phyloP scores from a whole-genome alignment of 2,888 invertebrate species.

The Aphodius sticticus region DNA sequence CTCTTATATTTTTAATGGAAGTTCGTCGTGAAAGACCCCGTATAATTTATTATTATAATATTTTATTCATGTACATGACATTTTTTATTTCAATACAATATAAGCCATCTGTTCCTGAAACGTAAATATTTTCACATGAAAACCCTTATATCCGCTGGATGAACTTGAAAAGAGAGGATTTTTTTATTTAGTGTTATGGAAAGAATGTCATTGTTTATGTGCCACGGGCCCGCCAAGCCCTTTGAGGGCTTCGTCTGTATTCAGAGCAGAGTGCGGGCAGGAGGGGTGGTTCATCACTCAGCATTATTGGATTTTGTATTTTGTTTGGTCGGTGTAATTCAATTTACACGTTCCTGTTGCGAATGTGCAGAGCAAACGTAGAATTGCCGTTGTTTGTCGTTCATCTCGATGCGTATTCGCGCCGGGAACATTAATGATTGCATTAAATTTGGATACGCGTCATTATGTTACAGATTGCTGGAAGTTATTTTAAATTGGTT shows the following conservation, averaged over 20 bases:
- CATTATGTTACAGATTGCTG: no score
- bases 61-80: no score
- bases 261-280: neutral
- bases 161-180: neutral
- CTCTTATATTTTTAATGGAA: no score
- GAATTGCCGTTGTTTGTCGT: neutral
- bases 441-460: no score
- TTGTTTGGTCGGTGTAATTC: neutral
- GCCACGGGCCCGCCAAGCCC: neutral
- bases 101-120: no score
- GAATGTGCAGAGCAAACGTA: neutral
- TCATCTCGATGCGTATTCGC: neutral
- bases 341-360: neutral
- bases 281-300: neutral
- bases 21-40: no score
- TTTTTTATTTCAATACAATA: no score
- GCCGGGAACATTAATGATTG: no score
- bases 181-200: neutral
- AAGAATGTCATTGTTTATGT: neutral
- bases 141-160: neutral
- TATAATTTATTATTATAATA: no score
- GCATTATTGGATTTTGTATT: conserved; percentile 4
- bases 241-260: neutral
- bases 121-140: neutral
- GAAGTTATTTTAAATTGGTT: no score